phyloP scores from a whole-genome alignment of 2,888 invertebrate genomes.

The Aspidiotus destructor region DNA sequence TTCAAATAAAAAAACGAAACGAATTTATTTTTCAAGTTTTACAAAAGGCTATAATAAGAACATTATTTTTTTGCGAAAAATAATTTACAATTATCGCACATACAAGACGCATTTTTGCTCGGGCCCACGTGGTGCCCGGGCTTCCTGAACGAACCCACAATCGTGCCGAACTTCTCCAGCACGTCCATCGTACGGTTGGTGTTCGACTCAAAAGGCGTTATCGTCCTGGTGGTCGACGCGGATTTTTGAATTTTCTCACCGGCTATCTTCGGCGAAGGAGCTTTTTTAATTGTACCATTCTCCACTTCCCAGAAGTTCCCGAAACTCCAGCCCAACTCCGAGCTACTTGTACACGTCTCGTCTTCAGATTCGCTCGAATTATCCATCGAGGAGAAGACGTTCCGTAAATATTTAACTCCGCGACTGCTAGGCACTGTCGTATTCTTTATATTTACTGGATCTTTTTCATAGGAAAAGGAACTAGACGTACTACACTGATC shows the following conservation, averaged over 20 bases:
- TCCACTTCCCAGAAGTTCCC: conserved; percentile 37
- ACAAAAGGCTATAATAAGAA: not conserved
- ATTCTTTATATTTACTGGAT: not conserved
- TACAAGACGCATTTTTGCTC: conserved; percentile 59
- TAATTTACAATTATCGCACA: conserved; percentile 53
- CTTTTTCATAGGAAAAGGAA: not conserved
- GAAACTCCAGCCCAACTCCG: conserved; percentile 49
- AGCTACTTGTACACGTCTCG: conserved; percentile 40
- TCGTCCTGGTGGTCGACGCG: not conserved
- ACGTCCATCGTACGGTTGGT: conserved; percentile 21
- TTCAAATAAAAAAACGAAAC: not conserved
- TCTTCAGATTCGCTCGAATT: conserved; percentile 20
- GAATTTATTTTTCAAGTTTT: not conserved
- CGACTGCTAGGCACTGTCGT: not conserved
- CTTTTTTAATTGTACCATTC: not conserved
- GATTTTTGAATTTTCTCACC: not conserved
- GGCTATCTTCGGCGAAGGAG: not conserved
- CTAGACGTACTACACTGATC: not conserved
- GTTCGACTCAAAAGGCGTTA: conserved; percentile 22
- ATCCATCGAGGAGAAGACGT: conserved; percentile 16
- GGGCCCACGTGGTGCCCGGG: conserved; percentile 65
- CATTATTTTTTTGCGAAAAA: conserved; percentile 18
- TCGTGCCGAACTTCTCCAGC: conserved; percentile 22
- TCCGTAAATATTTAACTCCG: not conserved
- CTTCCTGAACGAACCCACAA: conserved; percentile 50